Percentiles rank a stretch among this genome's conserved stretches.
Conservation (phyloP, 2,888 invertebrate species). For the Anticlea derivata region DNA sequence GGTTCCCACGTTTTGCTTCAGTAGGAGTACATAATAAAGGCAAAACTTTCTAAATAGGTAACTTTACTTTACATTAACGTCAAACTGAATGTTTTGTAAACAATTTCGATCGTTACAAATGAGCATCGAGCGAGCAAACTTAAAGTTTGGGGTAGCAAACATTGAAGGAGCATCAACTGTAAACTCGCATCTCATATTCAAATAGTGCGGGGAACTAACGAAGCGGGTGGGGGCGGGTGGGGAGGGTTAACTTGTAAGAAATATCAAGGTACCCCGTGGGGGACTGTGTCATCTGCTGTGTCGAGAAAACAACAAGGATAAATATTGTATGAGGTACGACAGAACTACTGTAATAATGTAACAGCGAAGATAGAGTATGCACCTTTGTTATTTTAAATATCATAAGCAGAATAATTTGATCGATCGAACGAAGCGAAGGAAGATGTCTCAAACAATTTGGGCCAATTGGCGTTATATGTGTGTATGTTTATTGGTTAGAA, state of each 20-base stretch:
- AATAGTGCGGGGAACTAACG: conserved; percentile 80
- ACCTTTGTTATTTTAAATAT: neutral
- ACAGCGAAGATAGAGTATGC: neutral
- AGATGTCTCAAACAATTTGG: too few relatives aligned
- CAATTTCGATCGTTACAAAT: conserved; percentile 60
- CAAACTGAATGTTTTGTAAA: conserved; percentile 48
- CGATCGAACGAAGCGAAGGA: too few relatives aligned
- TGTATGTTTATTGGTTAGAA: too few relatives aligned
- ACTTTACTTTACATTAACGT: neutral
- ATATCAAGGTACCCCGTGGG: conserved; percentile 53
- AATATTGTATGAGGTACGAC: conserved; percentile 35
- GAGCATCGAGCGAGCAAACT: conserved; percentile 64
- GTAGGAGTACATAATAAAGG: neutral
- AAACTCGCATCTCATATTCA: conserved; percentile 78
- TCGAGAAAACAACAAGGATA: conserved; percentile 35
- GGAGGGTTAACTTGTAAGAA: conserved; percentile 57
- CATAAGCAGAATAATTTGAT: too few relatives aligned
- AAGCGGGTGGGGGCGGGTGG: conserved; percentile 50
- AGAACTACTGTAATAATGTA: neutral
- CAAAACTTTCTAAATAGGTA: neutral
- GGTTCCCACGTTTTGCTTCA: too few relatives aligned
- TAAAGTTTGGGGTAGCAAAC: conserved; percentile 74
- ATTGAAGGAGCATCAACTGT: conserved; percentile 55
- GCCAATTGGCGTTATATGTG: too few relatives aligned
- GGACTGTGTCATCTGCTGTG: conserved; percentile 37